Evolutionary conservation across 2,888 invertebrate species (phyloP).

Genomic region (Dinocampus coccinellae): DNA sequence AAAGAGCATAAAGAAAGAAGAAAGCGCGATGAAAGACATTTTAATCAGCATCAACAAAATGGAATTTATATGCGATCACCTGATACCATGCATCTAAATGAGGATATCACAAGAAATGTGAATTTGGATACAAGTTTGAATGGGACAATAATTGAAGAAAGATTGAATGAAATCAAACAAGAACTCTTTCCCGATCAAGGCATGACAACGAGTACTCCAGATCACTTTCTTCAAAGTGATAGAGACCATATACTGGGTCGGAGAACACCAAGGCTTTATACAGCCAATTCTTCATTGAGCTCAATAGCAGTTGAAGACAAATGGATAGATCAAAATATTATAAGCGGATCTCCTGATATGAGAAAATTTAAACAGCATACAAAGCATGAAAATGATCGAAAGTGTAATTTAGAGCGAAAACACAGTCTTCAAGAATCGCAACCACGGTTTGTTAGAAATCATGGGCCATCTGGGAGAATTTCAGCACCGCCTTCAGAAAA

Average conservation of each 20-base stretch:
- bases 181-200: conserved; percentile 60
- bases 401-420: conserved; percentile 59
- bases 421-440: conserved; percentile 62
- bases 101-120: conserved; percentile 63
- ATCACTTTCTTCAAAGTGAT: conserved; percentile 56
- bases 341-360: conserved; percentile 56
- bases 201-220: conserved; percentile 60
- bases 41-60: conserved; percentile 62
- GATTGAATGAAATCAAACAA: conserved; percentile 62
- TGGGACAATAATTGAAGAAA: conserved; percentile 61
- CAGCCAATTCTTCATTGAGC: conserved; percentile 55
- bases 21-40: conserved; percentile 59
- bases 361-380: conserved; percentile 54
- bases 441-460: conserved; percentile 56
- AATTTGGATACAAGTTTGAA: conserved; percentile 61
- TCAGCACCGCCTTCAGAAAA: conserved; percentile 63
- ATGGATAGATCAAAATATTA: conserved; percentile 57
- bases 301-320: conserved; percentile 59
- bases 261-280: conserved; percentile 48
- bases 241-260: conserved; percentile 43
- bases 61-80: conserved; percentile 63
- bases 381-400: conserved; percentile 46
- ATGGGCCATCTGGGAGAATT: conserved; percentile 60
- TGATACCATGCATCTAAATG: conserved; percentile 64
- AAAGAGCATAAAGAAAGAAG: conserved; percentile 58